Evolutionary conservation across 2,797 vertebrate genomes (phyloP).

Genomic region (Catamblyrhynchus diadema): DNA sequence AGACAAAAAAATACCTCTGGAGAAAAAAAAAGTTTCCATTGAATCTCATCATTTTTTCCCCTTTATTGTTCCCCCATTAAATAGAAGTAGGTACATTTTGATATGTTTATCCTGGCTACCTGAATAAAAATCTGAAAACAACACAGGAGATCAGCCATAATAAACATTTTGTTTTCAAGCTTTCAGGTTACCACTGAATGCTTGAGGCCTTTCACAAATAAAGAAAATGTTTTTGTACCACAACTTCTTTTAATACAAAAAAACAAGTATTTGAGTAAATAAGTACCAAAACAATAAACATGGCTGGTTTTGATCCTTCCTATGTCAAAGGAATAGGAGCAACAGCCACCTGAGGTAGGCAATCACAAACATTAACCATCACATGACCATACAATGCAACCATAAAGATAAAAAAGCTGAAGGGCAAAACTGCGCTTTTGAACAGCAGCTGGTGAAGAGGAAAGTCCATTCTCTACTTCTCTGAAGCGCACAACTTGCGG

Average conservation of each 20-base stretch:
- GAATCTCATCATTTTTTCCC: accelerated
- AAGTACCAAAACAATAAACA: background rate
- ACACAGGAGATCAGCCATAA: background rate
- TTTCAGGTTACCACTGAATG: background rate
- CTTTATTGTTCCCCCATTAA: background rate
- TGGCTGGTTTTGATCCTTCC: background rate
- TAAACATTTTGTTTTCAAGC: background rate
- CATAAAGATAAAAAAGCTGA: background rate
- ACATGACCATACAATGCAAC: background rate
- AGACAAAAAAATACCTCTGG: background rate
- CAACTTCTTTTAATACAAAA: background rate
- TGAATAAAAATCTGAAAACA: background rate
- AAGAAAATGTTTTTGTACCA: background rate
- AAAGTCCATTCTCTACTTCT: background rate
- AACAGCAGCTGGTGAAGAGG: background rate
- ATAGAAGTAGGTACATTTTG: background rate
- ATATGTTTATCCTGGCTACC: background rate
- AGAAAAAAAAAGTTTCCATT: background rate
- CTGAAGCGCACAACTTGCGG: background rate
- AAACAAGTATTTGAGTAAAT: background rate
- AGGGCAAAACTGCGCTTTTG: background rate
- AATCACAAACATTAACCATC: background rate
- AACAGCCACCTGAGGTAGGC: background rate
- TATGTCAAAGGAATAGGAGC: background rate
- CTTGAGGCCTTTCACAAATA: background rate